Conservation (phyloP, 2,113 vertebrate species). For the Octodon degus region DNA sequence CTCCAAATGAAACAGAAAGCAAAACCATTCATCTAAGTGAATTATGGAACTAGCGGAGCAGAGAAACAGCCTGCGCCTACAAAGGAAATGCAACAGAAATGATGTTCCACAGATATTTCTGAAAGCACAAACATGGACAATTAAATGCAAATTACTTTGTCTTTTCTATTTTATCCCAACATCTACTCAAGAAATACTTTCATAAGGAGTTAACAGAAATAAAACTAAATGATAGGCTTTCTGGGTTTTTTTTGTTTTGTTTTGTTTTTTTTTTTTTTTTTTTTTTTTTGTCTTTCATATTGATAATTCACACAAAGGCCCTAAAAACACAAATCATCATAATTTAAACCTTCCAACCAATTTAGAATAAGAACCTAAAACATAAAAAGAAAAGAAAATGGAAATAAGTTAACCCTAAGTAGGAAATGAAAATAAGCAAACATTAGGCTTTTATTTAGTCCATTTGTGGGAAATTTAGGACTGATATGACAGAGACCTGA, state of each 20-base stretch:
- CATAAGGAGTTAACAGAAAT: slow-evolving; percentile 69
- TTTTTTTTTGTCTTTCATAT: slow-evolving; percentile 34
- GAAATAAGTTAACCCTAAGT: slow-evolving; percentile 56
- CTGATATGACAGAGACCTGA: slow-evolving; percentile 37
- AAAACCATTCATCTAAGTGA: slow-evolving; percentile 75
- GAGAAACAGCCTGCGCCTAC: slow-evolving; percentile 72
- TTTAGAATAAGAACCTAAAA: slow-evolving; percentile 53
- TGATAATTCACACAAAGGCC: slow-evolving; percentile 68
- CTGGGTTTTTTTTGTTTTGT: not conserved
- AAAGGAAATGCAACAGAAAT: slow-evolving; percentile 70
- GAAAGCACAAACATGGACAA: slow-evolving; percentile 48
- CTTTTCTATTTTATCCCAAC: slow-evolving; percentile 71
- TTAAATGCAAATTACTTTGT: slow-evolving; percentile 78
- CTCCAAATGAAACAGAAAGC: slow-evolving; percentile 65
- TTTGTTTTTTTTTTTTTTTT: not conserved
- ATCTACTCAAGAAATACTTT: slow-evolving; percentile 65
- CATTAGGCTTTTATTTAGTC: slow-evolving; percentile 51
- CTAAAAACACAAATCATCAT: slow-evolving; percentile 69
- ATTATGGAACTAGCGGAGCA: slow-evolving; percentile 65
- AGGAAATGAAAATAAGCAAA: slow-evolving; percentile 60
- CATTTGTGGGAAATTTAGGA: slow-evolving; percentile 38
- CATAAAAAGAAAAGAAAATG: slow-evolving; percentile 45
- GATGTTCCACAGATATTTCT: slow-evolving; percentile 69
- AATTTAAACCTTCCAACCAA: slow-evolving; percentile 71
- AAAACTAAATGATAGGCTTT: slow-evolving; percentile 62